phyloP scores from a whole-genome alignment of 2,113 vertebrate species.

The Ceuthmochares aereus region DNA sequence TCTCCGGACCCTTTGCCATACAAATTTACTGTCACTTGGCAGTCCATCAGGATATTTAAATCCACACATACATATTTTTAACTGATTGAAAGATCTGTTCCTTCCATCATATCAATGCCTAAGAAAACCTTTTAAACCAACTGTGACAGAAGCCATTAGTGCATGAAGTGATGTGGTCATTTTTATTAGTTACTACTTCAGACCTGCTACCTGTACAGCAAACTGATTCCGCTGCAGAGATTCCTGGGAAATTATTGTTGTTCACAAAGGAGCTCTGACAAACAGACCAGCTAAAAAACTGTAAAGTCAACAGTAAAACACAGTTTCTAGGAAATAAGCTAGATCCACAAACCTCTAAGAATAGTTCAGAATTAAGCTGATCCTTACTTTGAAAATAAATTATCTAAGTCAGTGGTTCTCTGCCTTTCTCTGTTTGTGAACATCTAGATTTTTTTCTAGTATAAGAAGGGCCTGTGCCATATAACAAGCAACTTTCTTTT shows the following conservation, averaged over 20 bases:
- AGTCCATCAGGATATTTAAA: not conserved
- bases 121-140: not conserved
- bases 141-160: not conserved
- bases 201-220: not conserved
- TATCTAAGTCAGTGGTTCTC: not conserved
- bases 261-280: not conserved
- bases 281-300: not conserved
- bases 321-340: not conserved
- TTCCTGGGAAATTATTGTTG: not conserved
- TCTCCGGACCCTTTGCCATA: not conserved
- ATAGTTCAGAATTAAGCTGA: not conserved
- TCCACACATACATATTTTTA: not conserved
- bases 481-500: not conserved
- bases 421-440: not conserved
- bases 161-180: not conserved
- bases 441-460: not conserved
- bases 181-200: not conserved
- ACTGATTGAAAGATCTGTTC: not conserved
- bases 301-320: not conserved
- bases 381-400: not conserved
- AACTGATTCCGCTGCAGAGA: not conserved
- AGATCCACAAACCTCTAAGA: not conserved
- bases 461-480: not conserved
- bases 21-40: not conserved
- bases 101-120: not conserved